Base-by-base conservation (phyloP, 2,888 invertebrate genomes). In the Melinaea menophilus region DNA sequence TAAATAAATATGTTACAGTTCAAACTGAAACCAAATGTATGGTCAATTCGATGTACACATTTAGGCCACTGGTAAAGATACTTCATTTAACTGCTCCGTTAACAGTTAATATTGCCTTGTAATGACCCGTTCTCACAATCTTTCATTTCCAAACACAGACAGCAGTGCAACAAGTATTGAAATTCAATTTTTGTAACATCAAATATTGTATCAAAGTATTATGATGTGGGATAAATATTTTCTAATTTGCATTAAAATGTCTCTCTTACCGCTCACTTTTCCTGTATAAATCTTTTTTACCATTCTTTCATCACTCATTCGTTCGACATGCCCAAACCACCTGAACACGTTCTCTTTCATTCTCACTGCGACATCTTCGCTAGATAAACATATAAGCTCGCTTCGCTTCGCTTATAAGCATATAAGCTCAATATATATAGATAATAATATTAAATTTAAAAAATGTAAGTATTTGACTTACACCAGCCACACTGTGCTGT, bases 61-160 rank as follows among this genome's bases (percentile, higher is more conserved):
- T 63, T 62, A 51, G 9, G 3, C 31, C 31, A 51, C 9, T 51
- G 51, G 51, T 31, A 11, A 63, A 61, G 62, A 58, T 55, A 64
- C 68, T 68, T 63, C 59, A 66, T 61, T 66, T 63, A 66, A 69
- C 68, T 57, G 64, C 62, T 63, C 56, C 64, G 68, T 68, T 68
- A 69, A 68, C 64, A 62, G 68, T 63, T 64, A 62, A 66, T 64
- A 68, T 66, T 61, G 62, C 62, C 64, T 41, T 65, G 68, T 67
- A 68, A 70, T 70, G 72, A 69, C 67, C 69, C 66, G 71, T 73
- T 74, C 73, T 65, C 73, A 74, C 71, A 70, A 67, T 69, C 65
- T 55, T 61, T 69, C 70, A 69, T 71, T 67, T 65, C 62, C 51
- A 35, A 59, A 22, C 31, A 9, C 45, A 12, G n/a, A 33, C 33